phyloP scores from a whole-genome alignment of 2,113 vertebrate species.

The Petrocephalus zakoni region DNA sequence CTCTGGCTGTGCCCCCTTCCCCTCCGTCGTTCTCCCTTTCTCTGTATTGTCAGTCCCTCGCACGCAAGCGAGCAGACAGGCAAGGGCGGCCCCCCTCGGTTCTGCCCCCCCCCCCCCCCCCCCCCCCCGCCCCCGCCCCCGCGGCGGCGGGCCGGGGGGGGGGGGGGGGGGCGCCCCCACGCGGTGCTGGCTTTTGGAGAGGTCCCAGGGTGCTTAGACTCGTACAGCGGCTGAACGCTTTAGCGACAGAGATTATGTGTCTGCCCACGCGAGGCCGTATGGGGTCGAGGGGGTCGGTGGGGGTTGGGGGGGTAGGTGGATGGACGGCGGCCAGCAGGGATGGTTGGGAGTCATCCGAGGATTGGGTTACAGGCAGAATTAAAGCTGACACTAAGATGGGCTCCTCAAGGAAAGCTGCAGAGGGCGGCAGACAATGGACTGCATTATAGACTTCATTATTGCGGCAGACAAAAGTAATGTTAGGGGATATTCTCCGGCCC shows the following conservation, averaged over 20 bases:
- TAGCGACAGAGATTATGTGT: conserved; percentile 58
- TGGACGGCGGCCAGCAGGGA: conserved; percentile 56
- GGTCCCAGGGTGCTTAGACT: conserved; percentile 50
- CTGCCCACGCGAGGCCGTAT: conserved; percentile 61
- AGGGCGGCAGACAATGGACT: conserved; percentile 70
- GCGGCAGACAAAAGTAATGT: conserved; percentile 72
- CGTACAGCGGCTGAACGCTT: conserved; percentile 66
- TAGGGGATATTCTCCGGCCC: conserved; percentile 67
- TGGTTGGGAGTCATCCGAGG: conserved; percentile 63
- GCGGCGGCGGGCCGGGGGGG: too few relatives aligned
- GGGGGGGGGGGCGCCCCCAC: conserved; percentile 9
- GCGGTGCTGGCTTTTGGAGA: conserved; percentile 29
- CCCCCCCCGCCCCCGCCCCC: too few relatives aligned
- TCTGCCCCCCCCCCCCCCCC: too few relatives aligned
- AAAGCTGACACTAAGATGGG: conserved; percentile 81
- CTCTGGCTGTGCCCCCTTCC: not conserved
- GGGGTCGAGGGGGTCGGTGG: conserved; percentile 53
- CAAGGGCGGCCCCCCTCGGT: too few relatives aligned
- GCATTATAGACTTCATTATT: conserved; percentile 77
- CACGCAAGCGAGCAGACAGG: not conserved
- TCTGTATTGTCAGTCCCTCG: conserved; percentile 32
- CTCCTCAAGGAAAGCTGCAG: conserved; percentile 71
- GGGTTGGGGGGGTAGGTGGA: conserved; percentile 55
- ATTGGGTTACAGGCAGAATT: conserved; percentile 79
- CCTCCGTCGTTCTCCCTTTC: conserved; percentile 18